Percentiles rank a stretch among this genome's conserved stretches.
Evolutionary conservation across 2,113 vertebrate genomes (phyloP).

Genomic region (Odobenus rosmarus): DNA sequence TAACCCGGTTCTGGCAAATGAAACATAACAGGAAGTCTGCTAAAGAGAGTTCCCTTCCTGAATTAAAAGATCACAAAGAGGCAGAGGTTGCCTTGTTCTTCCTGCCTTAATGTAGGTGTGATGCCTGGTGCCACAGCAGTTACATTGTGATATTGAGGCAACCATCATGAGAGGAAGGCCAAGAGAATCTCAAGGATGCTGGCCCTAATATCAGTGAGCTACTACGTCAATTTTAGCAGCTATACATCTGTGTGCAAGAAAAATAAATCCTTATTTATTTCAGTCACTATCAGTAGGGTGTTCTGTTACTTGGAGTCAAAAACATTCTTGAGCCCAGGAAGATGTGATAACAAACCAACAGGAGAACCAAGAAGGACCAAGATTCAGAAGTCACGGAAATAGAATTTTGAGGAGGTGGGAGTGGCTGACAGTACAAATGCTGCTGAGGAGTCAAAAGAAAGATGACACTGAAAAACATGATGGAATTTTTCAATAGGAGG

Average conservation of each 20-base stretch:
- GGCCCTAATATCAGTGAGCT: not conserved
- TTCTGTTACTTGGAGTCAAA: not conserved
- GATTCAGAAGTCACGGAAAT: not conserved
- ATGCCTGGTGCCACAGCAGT: not conserved
- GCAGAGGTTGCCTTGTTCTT: not conserved
- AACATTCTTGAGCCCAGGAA: not conserved
- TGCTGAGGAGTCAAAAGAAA: not conserved
- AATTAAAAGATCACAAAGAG: not conserved
- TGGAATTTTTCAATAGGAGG: not conserved
- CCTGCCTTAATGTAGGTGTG: not conserved
- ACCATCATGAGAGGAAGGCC: not conserved
- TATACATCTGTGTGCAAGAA: not conserved
- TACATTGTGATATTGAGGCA: not conserved
- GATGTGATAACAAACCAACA: not conserved
- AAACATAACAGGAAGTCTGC: not conserved
- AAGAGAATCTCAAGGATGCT: not conserved
- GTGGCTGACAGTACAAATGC: not conserved
- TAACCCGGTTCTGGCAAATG: not conserved
- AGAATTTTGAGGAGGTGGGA: not conserved
- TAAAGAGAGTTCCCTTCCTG: not conserved
- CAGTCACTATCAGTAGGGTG: not conserved
- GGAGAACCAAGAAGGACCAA: not conserved
- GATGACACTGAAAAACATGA: not conserved
- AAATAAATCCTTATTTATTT: conserved; percentile 9
- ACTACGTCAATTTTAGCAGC: not conserved